Evolutionary conservation across 2,797 vertebrate genomes (phyloP).

Genomic region (Varecia variegata): DNA sequence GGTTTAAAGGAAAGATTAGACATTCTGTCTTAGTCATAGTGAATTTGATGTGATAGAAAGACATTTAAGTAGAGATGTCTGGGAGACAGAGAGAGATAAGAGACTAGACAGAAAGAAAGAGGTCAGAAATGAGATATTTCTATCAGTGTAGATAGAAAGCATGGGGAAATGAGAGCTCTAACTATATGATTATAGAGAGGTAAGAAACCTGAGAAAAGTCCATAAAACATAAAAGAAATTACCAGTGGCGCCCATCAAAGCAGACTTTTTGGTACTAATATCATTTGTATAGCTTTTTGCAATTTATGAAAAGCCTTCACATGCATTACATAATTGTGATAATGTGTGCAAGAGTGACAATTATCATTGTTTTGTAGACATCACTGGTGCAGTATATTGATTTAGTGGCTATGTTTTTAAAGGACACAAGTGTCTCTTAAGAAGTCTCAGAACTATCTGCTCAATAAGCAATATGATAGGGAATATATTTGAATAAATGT

Average conservation of each 20-base stretch:
- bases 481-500: not conserved
- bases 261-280: not conserved
- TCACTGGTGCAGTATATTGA: not conserved
- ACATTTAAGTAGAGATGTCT: constrained; percentile 66
- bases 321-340: constrained; percentile 23
- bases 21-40: constrained; percentile 49
- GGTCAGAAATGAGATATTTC: constrained; percentile 34
- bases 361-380: constrained; percentile 39
- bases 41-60: constrained; percentile 60
- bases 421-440: not conserved
- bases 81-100: constrained; percentile 59
- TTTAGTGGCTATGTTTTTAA: constrained; percentile 6
- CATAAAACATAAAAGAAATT: constrained; percentile 41
- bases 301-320: constrained; percentile 41
- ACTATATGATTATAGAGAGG: not conserved
- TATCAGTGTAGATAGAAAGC: constrained; percentile 24
- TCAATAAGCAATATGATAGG: not conserved
- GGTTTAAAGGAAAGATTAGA: constrained; percentile 35
- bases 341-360: constrained; percentile 13
- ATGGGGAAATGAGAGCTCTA: constrained; percentile 31
- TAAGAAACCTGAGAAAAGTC: constrained; percentile 49
- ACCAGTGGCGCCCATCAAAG: not conserved
- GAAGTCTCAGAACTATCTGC: not conserved
- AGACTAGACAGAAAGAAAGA: constrained; percentile 57
- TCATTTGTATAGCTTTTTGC: constrained; percentile 45